Base-by-base conservation (phyloP, 2,888 invertebrate species). In the Eristalis pertinax region DNA sequence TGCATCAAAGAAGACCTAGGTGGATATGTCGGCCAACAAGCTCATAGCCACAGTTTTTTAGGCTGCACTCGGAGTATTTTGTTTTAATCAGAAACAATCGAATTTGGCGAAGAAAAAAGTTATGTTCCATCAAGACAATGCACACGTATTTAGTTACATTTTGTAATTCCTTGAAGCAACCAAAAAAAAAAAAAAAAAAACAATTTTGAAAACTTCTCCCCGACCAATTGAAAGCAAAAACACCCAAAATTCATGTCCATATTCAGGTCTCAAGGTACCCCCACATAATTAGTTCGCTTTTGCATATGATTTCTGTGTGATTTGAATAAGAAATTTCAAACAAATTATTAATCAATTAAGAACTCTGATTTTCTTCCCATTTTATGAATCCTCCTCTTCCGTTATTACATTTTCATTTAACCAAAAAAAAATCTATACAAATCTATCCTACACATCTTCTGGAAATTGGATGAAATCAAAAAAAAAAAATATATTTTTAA, bases 321-420 rank as follows among this genome's bases (percentile, higher is more conserved):
- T 75, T 75, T 72, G 15, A 58, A 72, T 64, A 63, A 22, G 32
- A 67, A 68, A 64, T 62, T 73, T 65, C 50, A 81, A 77, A 72
- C 67, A 83, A 83, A 79, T 86, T 78, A 79, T 79, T 83, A 89
- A 89, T 81, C 88, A 80, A 84, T 78, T 76, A 79, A 79, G 75
- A 79, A 68, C 65, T 76, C 78, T 82, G 65, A 88, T 87, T 82
- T 82, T 60, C 70, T 85, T 86, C 79, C 88, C 88, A 83, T 79
- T 70, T 83, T 86, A 85, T 75, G 81, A 77, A 88, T 73, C 81
- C 80, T 73, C 81, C 80, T 67, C 80, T 84, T 85, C 63, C 75
- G 78, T 82, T 86, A 63, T 83, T 79, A 80, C 77, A 87, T 86
- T 85, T 83, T 88, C 79, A 74, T 73, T 86, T 86, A 73, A 75